phyloP scores from a whole-genome alignment of 1,140 invertebrate species.

The Cataglyphis hispanica region DNA sequence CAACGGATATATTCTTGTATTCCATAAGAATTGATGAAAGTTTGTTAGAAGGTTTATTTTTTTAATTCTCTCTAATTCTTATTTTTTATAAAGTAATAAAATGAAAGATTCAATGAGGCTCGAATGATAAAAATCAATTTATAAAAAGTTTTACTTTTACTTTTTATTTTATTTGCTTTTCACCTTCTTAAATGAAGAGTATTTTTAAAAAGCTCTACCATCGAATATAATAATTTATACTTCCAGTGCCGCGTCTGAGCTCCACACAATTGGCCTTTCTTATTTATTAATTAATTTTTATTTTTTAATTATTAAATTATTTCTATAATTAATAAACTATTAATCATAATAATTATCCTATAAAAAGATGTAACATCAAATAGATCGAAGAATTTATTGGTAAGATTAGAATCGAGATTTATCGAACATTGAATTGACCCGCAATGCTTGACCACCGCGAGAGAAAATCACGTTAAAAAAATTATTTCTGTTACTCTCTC shows the following conservation, averaged over 20 bases:
- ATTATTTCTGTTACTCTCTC: slow-evolving; percentile 15
- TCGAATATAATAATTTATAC: too few species aligned
- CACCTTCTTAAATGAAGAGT: too few species aligned
- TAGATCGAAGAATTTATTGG: neutral
- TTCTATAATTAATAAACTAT: neutral
- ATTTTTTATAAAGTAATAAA: too few species aligned
- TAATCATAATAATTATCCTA: neutral
- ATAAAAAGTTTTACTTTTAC: too few species aligned
- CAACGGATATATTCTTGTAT: neutral
- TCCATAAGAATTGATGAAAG: neutral
- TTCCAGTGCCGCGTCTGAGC: too few species aligned
- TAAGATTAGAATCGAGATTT: neutral
- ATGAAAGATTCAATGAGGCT: too few species aligned
- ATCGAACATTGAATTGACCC: neutral
- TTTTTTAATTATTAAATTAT: neutral
- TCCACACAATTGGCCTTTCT: too few species aligned
- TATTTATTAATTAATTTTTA: too few species aligned
- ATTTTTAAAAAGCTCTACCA: too few species aligned
- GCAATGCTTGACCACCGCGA: neutral
- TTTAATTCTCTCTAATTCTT: neutral
- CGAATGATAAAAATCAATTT: too few species aligned
- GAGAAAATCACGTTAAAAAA: slow-evolving; percentile 16
- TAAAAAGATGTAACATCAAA: neutral
- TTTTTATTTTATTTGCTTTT: too few species aligned
- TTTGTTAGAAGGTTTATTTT: neutral